Conservation (phyloP, 2,888 invertebrate genomes). For the Cerastis leucographa region DNA sequence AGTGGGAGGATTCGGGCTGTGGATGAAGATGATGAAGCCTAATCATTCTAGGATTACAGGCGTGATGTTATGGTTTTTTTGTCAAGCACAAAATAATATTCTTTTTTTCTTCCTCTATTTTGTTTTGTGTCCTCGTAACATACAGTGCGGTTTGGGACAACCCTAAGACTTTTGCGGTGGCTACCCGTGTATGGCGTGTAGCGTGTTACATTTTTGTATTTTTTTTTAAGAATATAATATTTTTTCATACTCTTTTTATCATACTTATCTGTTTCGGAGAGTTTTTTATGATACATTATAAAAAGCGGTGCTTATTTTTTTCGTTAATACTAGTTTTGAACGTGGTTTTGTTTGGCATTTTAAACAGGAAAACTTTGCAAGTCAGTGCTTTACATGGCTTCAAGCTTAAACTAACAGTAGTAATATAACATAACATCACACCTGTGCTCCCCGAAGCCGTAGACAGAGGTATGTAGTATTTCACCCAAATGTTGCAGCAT, state of each 20-base stretch:
- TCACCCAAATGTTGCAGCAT: background rate
- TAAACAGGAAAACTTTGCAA: background rate
- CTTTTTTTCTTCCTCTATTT: background rate
- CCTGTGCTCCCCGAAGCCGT: background rate
- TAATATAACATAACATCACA: background rate
- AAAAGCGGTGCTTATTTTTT: constrained; percentile 66
- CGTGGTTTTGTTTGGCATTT: constrained; percentile 35
- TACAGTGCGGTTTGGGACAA: constrained; percentile 56
- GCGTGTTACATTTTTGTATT: constrained; percentile 69
- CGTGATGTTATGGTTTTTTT: too few relatives aligned
- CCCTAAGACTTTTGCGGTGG: constrained; percentile 72
- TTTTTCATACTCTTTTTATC: constrained; percentile 78
- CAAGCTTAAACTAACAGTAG: background rate
- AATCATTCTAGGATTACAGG: too few relatives aligned
- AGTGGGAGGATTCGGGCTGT: too few relatives aligned
- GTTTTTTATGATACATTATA: constrained; percentile 72
- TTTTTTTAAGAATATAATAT: constrained; percentile 77
- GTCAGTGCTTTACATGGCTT: background rate
- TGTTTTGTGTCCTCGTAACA: background rate
- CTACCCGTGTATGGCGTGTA: constrained; percentile 80
- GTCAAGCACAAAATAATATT: too few relatives aligned
- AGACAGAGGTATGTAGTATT: background rate
- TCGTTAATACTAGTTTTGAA: constrained; percentile 28
- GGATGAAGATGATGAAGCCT: too few relatives aligned
- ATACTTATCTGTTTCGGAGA: constrained; percentile 77